These are phyloP conservation scores for Piaya cayana DNA, from an alignment of 2,113 vertebrate genomes.

Conservation along the genomic window DNA sequence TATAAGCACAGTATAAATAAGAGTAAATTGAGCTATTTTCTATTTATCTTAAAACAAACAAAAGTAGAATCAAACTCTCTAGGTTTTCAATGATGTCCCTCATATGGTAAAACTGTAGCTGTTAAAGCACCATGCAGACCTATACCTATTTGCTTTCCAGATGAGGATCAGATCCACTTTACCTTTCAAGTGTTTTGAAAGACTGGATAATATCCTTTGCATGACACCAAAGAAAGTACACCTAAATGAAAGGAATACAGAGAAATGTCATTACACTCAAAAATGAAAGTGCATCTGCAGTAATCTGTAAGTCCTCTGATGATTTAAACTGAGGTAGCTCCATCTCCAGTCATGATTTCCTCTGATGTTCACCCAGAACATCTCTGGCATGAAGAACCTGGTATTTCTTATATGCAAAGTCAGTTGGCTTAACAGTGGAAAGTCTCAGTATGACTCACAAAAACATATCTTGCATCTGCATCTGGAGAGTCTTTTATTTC, in stretches of 20 bases:
- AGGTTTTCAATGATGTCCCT: neutral
- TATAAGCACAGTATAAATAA: neutral
- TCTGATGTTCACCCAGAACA: neutral
- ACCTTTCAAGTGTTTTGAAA: constrained; percentile 97
- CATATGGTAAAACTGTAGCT: neutral
- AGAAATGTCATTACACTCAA: neutral
- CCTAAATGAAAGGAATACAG: constrained; percentile 75
- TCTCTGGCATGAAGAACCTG: neutral
- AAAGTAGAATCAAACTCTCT: neutral
- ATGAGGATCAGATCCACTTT: constrained; percentile 19
- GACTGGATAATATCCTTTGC: constrained; percentile 95
- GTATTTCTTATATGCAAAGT: neutral
- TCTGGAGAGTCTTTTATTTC: neutral
- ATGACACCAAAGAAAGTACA: constrained; percentile 96
- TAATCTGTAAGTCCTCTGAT: neutral
- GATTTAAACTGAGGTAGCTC: neutral
- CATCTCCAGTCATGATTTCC: neutral
- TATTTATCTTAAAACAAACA: neutral
- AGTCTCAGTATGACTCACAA: neutral
- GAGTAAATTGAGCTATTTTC: neutral
- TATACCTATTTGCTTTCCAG: neutral
- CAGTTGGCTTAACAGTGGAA: neutral
- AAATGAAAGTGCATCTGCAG: neutral
- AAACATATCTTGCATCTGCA: neutral
- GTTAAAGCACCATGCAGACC: neutral